Evolutionary conservation across 2,888 invertebrate species (phyloP), one percentile per base, ranked within the genome.

Genomic region (Tinea trinotella): DNA sequence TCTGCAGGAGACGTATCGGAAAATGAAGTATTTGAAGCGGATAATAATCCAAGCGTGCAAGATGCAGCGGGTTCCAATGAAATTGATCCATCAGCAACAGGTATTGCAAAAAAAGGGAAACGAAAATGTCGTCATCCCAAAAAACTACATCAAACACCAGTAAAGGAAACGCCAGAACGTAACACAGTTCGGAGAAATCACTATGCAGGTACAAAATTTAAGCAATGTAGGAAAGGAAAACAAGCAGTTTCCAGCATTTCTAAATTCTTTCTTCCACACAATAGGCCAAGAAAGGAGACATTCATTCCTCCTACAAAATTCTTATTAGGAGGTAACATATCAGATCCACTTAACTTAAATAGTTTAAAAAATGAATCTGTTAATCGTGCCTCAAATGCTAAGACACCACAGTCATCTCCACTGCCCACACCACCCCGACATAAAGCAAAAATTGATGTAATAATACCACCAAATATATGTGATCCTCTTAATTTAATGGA

Each of bases 281-380:
- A 93, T 65, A 88, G 92, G 56, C 88, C 92, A 53, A 90, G 92
- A 60, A 92, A 92, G 64, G 90, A 92, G 60, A 89, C 89, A 55
- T 90, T 93, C 60, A 93, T 96, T 64, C 92, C 96, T 53, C 97
- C 98, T 0, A 96, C 96, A 0, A 97, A 97, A 75, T 98, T 98
- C 78, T 82, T 96, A 3, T 88, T 98, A 1, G 98, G 98, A 46
- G 98, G 98, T 6, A 98, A 96, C 75, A 97, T 97, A 61, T 93
- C 93, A 61, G 98, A 98, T 87, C 98, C 98, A 0, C 80, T 98
- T 48, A 98, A 98, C 82, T 80, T 98, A 57, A 96, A 95, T 68
- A 96, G 97, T 68, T 88, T 98, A 64, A 95, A 92, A 76, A 92
- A 93, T 71, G 93, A 93, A 70, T 92, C 92, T 62, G 86, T 91